These are phyloP conservation scores for Drosophila meridionalis DNA, from an alignment of 2,888 invertebrate genomes.

Conservation along the genomic window DNA sequence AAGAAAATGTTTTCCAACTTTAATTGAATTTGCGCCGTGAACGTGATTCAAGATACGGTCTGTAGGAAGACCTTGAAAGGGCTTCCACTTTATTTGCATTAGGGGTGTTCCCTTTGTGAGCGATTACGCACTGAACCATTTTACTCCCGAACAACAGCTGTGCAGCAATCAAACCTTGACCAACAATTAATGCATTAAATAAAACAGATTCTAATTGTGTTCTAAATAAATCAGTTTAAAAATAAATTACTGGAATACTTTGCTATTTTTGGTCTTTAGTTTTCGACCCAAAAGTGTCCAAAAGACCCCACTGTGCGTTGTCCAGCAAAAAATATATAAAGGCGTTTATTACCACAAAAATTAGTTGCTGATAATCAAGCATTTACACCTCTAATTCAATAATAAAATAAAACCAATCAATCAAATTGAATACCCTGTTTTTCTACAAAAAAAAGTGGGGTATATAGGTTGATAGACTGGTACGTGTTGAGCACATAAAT, in stretches of 20 bases:
- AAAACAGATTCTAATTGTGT: not conserved
- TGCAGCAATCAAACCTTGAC: not conserved
- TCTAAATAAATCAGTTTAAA: not conserved
- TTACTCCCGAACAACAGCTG: slow-evolving; percentile 32
- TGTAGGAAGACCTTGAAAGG: slow-evolving; percentile 13
- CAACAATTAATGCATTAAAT: not conserved
- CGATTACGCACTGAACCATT: slow-evolving; percentile 26
- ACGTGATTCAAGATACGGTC: slow-evolving; percentile 34
- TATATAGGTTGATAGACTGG: not conserved
- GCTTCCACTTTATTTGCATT: not conserved
- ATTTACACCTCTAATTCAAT: not conserved
- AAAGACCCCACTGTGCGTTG: not conserved
- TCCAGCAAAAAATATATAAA: not conserved
- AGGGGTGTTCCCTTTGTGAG: slow-evolving; percentile 8
- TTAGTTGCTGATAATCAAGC: not conserved
- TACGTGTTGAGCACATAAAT: not conserved
- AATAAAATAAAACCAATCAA: not conserved
- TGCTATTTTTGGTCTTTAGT: not conserved
- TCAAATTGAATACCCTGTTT: not conserved
- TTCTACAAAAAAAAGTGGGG: no score
- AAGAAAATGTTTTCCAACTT: slow-evolving; percentile 40
- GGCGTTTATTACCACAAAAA: not conserved
- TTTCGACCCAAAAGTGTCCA: not conserved
- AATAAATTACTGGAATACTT: slow-evolving; percentile 1
- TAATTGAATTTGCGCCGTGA: slow-evolving; percentile 55